Conservation (phyloP, 1,140 invertebrate genomes). For the Gerris buenoi region DNA sequence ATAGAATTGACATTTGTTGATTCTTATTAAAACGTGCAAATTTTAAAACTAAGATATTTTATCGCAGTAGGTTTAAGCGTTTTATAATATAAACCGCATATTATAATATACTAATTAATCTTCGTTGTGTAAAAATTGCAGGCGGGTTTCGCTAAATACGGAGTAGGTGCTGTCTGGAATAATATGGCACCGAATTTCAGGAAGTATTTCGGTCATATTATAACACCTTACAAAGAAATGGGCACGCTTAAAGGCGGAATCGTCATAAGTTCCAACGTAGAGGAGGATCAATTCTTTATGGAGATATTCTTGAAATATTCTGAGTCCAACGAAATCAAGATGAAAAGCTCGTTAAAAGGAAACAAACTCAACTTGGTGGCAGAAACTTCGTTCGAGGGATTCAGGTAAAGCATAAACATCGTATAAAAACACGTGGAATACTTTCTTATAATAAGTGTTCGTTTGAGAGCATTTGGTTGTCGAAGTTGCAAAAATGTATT, state of each 20-base stretch:
- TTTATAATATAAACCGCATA: no score
- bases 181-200: slow-evolving; percentile 32
- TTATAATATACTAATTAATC: no score
- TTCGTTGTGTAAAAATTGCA: no score
- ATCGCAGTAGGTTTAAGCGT: no score
- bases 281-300: slow-evolving; percentile 17
- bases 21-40: no score
- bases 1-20: no score
- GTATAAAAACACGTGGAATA: no score
- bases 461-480: no score
- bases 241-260: slow-evolving; percentile 30
- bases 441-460: no score
- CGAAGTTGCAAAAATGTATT: no score
- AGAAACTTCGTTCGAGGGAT: slow-evolving; percentile 18
- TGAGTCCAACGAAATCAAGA: slow-evolving; percentile 18
- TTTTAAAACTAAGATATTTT: no score
- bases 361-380: slow-evolving; percentile 16
- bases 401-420: no score
- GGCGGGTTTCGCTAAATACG: slow-evolving; percentile 26
- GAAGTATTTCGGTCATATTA: slow-evolving; percentile 31
- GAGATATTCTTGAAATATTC: slow-evolving; percentile 20
- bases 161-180: slow-evolving; percentile 36
- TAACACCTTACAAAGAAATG: slow-evolving; percentile 36
- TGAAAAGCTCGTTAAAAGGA: slow-evolving; percentile 14
- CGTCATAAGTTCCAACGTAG: slow-evolving; percentile 12